Conservation (phyloP, 2,888 invertebrate genomes). For the Eilema depressum region DNA sequence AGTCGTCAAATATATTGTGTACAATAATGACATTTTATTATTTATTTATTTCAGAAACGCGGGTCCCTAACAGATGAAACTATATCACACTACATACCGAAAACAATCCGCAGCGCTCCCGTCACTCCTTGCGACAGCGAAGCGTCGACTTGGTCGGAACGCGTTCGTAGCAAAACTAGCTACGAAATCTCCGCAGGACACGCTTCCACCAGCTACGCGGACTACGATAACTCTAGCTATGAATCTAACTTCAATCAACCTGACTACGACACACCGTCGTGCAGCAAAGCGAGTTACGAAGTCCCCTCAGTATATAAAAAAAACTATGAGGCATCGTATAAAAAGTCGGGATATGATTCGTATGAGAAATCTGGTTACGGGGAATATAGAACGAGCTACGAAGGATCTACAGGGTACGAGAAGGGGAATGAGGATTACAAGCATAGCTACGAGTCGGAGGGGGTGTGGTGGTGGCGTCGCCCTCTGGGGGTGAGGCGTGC, state of each 20-base stretch:
- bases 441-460: slow-evolving; percentile 66
- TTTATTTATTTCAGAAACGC: slow-evolving; percentile 71
- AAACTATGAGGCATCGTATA: slow-evolving; percentile 44
- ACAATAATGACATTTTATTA: background rate
- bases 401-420: slow-evolving; percentile 62
- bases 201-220: slow-evolving; percentile 55
- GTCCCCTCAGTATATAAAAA: slow-evolving; percentile 39
- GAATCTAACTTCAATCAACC: slow-evolving; percentile 41
- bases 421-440: slow-evolving; percentile 53
- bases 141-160: slow-evolving; percentile 73
- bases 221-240: slow-evolving; percentile 51
- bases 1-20: background rate
- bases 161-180: slow-evolving; percentile 63
- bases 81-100: slow-evolving; percentile 68
- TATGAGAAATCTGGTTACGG: slow-evolving; percentile 50
- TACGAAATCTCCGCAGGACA: slow-evolving; percentile 58
- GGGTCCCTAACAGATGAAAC: slow-evolving; percentile 75
- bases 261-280: slow-evolving; percentile 36
- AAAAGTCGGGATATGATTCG: slow-evolving; percentile 42
- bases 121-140: slow-evolving; percentile 83
- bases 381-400: slow-evolving; percentile 48
- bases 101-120: slow-evolving; percentile 76
- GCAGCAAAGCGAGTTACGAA: slow-evolving; percentile 43
- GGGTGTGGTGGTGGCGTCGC: slow-evolving; percentile 69
- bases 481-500: slow-evolving; percentile 66